These are phyloP conservation scores for Xyrauchen texanus DNA, from an alignment of 2,113 vertebrate species.

Conservation along the genomic window DNA sequence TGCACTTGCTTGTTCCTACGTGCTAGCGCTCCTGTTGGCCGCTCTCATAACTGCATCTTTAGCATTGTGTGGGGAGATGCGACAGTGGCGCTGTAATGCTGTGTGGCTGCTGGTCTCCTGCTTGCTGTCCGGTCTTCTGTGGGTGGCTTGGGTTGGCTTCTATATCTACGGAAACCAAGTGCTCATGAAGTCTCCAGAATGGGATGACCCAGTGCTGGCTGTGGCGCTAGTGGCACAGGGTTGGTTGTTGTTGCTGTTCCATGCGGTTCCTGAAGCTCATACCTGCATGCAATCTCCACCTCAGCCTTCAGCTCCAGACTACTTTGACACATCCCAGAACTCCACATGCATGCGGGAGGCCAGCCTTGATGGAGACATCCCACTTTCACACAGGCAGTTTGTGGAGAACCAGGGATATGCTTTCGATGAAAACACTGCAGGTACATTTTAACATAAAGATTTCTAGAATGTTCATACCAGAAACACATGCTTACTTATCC, in stretches of 20 bases:
- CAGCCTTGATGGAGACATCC: conserved; percentile 92
- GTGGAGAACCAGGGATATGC: conserved; percentile 96
- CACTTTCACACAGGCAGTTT: conserved; percentile 88
- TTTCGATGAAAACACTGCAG: conserved; percentile 89
- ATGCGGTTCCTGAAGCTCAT: conserved; percentile 91
- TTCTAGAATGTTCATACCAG: background rate
- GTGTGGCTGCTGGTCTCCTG: conserved; percentile 85
- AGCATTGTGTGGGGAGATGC: conserved; percentile 88
- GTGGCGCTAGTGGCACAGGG: conserved; percentile 90
- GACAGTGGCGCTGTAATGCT: conserved; percentile 89
- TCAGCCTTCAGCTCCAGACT: conserved; percentile 90
- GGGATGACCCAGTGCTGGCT: conserved; percentile 89
- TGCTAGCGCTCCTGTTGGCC: conserved; percentile 83
- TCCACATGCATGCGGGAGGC: conserved; percentile 92
- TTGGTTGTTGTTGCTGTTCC: conserved; percentile 92
- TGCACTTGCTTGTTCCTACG: conserved; percentile 86
- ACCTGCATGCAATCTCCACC: conserved; percentile 83
- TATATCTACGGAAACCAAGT: conserved; percentile 87
- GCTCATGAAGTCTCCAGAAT: conserved; percentile 79
- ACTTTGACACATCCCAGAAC: conserved; percentile 94
- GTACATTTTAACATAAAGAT: conserved; percentile 61
- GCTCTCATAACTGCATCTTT: conserved; percentile 80
- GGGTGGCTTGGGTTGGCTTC: conserved; percentile 94
- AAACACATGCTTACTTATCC: conserved; percentile 46
- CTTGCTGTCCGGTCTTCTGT: conserved; percentile 86